phyloP scores from a whole-genome alignment of 2,113 vertebrate genomes.

The Hemibagrus wyckioides region DNA sequence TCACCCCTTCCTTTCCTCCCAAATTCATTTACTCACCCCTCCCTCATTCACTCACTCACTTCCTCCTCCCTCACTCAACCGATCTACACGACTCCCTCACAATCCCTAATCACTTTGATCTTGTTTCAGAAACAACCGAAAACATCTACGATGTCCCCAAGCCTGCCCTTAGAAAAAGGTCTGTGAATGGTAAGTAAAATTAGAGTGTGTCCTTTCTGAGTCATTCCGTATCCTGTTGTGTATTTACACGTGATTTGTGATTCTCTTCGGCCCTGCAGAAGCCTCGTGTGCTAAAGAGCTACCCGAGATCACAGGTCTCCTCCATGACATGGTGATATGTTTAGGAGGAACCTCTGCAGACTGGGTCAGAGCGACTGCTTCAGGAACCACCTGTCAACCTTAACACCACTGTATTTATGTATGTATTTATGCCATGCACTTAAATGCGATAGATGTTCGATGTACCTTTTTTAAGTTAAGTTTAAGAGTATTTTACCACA shows the following conservation, averaged over 20 bases:
- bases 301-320: conserved; percentile 23
- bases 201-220: neutral
- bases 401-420: too few species aligned
- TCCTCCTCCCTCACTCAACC: neutral
- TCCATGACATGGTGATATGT: conserved; percentile 55
- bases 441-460: neutral
- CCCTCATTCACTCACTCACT: neutral
- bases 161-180: conserved; percentile 51
- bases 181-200: conserved; percentile 57
- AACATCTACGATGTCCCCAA: conserved; percentile 71
- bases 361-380: conserved; percentile 13
- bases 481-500: too few species aligned
- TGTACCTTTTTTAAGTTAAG: too few species aligned
- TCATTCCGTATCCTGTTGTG: neutral
- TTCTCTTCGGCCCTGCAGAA: conserved; percentile 56
- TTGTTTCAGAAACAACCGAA: conserved; percentile 57
- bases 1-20: too few species aligned
- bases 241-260: neutral
- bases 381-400: neutral
- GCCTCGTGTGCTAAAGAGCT: conserved; percentile 2
- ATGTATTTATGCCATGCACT: neutral
- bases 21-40: neutral
- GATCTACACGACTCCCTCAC: too few species aligned
- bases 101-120: neutral
- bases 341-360: conserved; percentile 24